Conservation (phyloP, 2,888 invertebrate species). For the Thelaira solivaga region DNA sequence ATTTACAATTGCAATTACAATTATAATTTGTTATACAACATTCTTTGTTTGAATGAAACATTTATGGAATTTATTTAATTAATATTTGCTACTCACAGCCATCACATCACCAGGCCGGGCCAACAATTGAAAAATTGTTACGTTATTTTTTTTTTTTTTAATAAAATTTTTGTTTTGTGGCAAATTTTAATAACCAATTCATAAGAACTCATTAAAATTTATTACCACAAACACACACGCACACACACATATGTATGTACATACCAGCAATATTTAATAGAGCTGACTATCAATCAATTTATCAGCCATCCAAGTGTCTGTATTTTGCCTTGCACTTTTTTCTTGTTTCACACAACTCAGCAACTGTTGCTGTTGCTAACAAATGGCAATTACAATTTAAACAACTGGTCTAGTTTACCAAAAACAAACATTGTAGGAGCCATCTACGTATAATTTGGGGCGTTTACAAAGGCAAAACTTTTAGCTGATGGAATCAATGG, state of each 20-base stretch:
- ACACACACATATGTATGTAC: too few relatives aligned
- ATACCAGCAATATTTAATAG: too few relatives aligned
- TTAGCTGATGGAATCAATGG: slow-evolving; percentile 16
- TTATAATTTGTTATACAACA: slow-evolving; percentile 47
- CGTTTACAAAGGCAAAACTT: slow-evolving; percentile 50
- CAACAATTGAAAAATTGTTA: background rate
- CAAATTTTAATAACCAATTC: slow-evolving; percentile 40
- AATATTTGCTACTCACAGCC: slow-evolving; percentile 1
- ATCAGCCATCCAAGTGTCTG: background rate
- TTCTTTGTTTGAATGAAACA: slow-evolving; percentile 16
- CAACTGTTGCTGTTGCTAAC: slow-evolving; percentile 5
- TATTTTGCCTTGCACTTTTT: background rate
- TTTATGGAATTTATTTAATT: slow-evolving; percentile 30
- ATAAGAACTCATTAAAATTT: slow-evolving; percentile 45
- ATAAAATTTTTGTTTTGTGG: background rate
- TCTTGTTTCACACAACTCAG: slow-evolving; percentile 6
- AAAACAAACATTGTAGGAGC: slow-evolving; percentile 38
- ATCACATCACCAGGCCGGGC: background rate
- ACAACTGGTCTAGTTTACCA: slow-evolving; percentile 61
- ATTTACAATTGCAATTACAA: slow-evolving; percentile 37
- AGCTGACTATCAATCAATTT: background rate
- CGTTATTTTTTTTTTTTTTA: background rate
- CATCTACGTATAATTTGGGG: slow-evolving; percentile 56
- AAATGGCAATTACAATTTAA: slow-evolving; percentile 56
- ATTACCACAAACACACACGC: slow-evolving; percentile 36